Evolutionary conservation across 2,113 vertebrate genomes (phyloP).

Genomic region (Pionites leucogaster): DNA sequence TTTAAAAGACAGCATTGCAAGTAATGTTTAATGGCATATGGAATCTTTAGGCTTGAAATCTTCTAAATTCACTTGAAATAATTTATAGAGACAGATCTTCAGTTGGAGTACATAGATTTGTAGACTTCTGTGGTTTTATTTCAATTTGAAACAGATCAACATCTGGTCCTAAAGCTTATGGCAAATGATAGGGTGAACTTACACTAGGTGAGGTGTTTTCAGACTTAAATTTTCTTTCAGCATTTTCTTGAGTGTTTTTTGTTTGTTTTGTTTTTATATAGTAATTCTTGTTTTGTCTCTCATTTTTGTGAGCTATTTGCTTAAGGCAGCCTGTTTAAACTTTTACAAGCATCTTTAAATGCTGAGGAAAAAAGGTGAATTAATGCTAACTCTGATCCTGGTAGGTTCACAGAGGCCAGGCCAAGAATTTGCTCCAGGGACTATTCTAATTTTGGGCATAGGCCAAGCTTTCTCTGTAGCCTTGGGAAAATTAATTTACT

Average conservation of each 20-base stretch:
- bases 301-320: not conserved
- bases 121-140: not conserved
- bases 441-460: not conserved
- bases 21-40: not conserved
- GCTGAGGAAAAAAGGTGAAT: not conserved
- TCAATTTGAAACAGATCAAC: not conserved
- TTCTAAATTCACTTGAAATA: not conserved
- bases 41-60: not conserved
- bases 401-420: not conserved
- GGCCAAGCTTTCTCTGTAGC: not conserved
- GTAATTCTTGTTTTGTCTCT: not conserved
- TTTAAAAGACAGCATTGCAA: not conserved
- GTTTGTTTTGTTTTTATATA: not conserved
- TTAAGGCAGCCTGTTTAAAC: not conserved
- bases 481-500: not conserved
- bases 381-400: not conserved
- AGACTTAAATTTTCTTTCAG: not conserved
- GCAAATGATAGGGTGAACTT: not conserved
- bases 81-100: not conserved
- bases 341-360: not conserved
- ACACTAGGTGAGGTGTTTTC: not conserved
- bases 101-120: not conserved
- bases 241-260: not conserved
- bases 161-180: not conserved
- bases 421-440: conserved; percentile 22